A percentile compares a stretch with the other conserved stretches of the same genome.
These are phyloP conservation scores for Apteryx owenii DNA, from an alignment of 2,113 vertebrate species.

Conservation along the genomic window DNA sequence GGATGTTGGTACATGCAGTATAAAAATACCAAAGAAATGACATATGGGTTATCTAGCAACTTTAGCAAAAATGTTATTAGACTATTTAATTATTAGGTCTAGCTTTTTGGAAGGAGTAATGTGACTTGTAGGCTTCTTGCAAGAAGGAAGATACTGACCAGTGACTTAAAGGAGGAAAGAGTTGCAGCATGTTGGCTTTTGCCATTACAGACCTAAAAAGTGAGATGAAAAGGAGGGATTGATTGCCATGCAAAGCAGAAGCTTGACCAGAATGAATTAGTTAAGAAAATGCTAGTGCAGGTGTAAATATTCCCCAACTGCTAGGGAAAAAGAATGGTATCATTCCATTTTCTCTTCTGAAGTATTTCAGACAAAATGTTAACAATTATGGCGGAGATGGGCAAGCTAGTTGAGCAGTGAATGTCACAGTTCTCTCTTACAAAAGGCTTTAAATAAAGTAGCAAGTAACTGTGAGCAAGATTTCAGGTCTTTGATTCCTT, in stretches of 20 bases:
- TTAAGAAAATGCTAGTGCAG: slow-evolving; percentile 7
- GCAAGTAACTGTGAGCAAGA: neutral
- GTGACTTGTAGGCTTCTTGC: neutral
- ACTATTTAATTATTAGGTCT: neutral
- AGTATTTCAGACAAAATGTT: neutral
- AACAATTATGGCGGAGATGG: neutral
- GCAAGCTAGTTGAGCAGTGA: neutral
- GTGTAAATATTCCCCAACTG: slow-evolving; percentile 23
- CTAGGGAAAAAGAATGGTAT: neutral
- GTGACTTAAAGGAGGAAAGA: neutral
- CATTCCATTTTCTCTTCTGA: neutral
- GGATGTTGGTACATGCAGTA: neutral
- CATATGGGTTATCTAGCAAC: neutral
- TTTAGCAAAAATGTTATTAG: neutral
- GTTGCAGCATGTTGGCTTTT: neutral
- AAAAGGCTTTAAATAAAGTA: slow-evolving; percentile 21
- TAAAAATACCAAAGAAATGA: neutral
- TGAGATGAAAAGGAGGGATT: neutral
- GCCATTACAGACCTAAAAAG: neutral
- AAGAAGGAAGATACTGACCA: neutral
- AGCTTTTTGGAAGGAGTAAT: neutral
- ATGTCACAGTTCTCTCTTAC: neutral
- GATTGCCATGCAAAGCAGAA: neutral
- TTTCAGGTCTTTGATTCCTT: neutral
- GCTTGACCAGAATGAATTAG: slow-evolving; percentile 3